Percentiles rank a stretch among this genome's conserved stretches.
Conservation (phyloP, 2,888 invertebrate species). For the Amiota minor region DNA sequence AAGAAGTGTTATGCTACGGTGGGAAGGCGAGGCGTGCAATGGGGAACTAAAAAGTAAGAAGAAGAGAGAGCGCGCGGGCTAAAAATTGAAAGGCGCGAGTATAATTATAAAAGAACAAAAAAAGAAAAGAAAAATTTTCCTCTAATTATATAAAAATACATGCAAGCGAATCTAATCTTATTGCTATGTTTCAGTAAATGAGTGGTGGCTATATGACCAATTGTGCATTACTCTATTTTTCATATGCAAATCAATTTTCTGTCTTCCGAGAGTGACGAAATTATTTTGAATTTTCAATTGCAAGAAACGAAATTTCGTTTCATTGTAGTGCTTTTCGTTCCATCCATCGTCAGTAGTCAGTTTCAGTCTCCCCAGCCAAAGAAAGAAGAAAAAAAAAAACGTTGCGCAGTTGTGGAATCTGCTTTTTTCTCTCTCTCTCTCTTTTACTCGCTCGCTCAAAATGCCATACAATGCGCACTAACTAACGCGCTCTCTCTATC, state of each 20-base stretch:
- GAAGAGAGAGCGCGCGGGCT: constrained; percentile 19
- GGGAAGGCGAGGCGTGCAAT: background rate
- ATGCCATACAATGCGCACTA: constrained; percentile 32
- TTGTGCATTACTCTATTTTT: constrained; percentile 14
- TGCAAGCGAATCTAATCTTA: constrained; percentile 13
- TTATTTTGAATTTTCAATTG: constrained; percentile 45
- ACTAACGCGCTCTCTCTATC: constrained; percentile 22
- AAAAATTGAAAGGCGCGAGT: constrained; percentile 33
- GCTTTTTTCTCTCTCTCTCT: constrained; percentile 28
- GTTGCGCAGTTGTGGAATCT: constrained; percentile 59
- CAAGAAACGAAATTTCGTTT: constrained; percentile 50
- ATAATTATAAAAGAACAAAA: constrained; percentile 28
- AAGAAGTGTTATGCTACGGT: too few relatives aligned
- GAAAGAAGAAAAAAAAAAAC: background rate
- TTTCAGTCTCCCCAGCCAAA: constrained; percentile 36
- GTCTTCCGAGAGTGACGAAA: constrained; percentile 30
- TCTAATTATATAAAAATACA: constrained; percentile 33
- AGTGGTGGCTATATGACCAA: constrained; percentile 42
- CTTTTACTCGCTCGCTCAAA: background rate
- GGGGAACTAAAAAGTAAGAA: constrained; percentile 20
- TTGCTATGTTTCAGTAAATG: constrained; percentile 46
- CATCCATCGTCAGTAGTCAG: constrained; percentile 49
- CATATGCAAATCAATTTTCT: constrained; percentile 20
- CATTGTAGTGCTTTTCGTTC: constrained; percentile 30
- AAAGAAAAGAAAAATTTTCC: constrained; percentile 21